Base-by-base conservation (phyloP, 1,140 invertebrate genomes). In the Ganaspis sp. region DNA sequence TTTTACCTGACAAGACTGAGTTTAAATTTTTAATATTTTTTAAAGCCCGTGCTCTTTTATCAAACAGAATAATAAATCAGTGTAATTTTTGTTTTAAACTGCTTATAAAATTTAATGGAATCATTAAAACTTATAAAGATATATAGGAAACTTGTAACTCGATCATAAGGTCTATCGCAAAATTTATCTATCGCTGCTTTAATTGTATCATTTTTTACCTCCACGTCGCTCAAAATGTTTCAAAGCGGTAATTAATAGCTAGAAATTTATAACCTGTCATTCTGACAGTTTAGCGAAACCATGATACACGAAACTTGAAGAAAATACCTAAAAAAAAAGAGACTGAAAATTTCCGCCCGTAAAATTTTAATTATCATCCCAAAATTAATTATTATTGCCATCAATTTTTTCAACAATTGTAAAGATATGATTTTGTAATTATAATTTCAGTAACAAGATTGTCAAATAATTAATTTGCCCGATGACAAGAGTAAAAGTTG, bases 41-140 rank as follows among this genome's bases (percentile, higher is more conserved):
- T 49, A 49, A 49, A 49, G n/a, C 45, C 45, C 15, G 45, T 49
- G 2, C 45, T 49, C 45, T 49, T 49, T 49, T 15, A 17, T 49
- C 45, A 49, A 49, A 49, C 15, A 49, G 45, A 49, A 49, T 49
- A 49, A 49, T 49, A 49, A 49, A 49, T 49, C 15, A 17, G 45
- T n/a, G n/a, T 15, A 49, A 49, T 49, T 49, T 49, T 49, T 49
- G 15, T 49, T n/a, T 49, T 15, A 49, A 49, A 49, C 45, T 49
- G 45, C 45, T 49, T 49, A 17, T 49, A 15, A 49, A 49, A 49
- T 49, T 49, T 49, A 49, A 49, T 49, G 45, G 12, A 49, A 49
- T 49, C 45, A 15, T 49, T 49, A 49, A 49, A 49, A 49, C 5
- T 15, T 45, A 45, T 45, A 12, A 11, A 40, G 8, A 12, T 40